These are phyloP conservation scores for Thaumatotibia leucotreta DNA, from an alignment of 1,140 invertebrate species.

Conservation along the genomic window DNA sequence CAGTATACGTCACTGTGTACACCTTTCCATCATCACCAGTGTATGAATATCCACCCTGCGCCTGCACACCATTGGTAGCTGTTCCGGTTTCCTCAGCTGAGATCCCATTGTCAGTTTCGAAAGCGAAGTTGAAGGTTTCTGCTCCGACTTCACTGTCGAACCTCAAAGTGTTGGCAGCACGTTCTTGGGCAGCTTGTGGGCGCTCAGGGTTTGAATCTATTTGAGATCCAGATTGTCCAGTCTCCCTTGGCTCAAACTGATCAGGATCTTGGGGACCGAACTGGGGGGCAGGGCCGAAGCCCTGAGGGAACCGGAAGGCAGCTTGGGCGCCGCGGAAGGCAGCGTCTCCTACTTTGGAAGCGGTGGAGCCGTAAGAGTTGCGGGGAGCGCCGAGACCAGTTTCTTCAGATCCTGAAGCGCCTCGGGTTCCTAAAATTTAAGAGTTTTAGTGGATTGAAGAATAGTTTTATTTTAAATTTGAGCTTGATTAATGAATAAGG, in stretches of 20 bases:
- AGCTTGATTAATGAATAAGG: too few species aligned
- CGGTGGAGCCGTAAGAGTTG: constrained; percentile 48
- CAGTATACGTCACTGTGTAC: constrained; percentile 77
- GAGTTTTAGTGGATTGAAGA: too few species aligned
- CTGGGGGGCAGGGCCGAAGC: neutral
- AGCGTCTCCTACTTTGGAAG: constrained; percentile 67
- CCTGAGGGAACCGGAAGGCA: constrained; percentile 15
- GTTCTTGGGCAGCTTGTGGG: constrained; percentile 31
- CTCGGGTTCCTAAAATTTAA: constrained; percentile 39
- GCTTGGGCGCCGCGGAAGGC: constrained; percentile 42
- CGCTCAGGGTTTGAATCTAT: constrained; percentile 12
- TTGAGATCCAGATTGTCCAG: neutral
- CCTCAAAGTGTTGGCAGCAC: constrained; percentile 38
- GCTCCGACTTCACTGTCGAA: constrained; percentile 40
- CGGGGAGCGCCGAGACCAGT: constrained; percentile 52
- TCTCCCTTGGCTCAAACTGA: neutral
- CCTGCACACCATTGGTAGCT: constrained; percentile 41
- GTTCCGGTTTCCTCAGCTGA: constrained; percentile 70
- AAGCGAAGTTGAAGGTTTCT: constrained; percentile 73
- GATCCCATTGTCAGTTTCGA: constrained; percentile 82
- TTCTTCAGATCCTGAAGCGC: constrained; percentile 32
- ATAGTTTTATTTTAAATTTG: too few species aligned
- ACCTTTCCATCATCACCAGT: constrained; percentile 49
- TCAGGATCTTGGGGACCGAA: neutral
- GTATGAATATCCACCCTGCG: constrained; percentile 41